A percentile compares a stretch with the other conserved stretches of the same genome.
These are phyloP conservation scores for Manis pentadactyla DNA, from an alignment of 2,797 vertebrate species.

Conservation along the genomic window DNA sequence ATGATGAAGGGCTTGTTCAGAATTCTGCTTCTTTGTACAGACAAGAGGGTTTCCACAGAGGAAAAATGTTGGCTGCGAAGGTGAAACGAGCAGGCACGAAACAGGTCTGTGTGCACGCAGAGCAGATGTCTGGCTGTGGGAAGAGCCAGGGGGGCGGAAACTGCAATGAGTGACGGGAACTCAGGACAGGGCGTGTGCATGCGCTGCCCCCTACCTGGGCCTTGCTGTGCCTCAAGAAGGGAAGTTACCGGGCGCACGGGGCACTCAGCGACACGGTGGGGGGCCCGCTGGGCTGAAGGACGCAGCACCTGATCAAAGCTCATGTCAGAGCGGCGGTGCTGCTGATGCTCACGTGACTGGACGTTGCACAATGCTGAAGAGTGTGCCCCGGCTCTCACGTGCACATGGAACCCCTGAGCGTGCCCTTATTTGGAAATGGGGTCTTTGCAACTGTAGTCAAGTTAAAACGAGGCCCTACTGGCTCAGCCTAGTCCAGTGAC, in stretches of 20 bases:
- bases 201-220: too few species aligned
- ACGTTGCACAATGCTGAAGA: too few species aligned
- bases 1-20: neutral
- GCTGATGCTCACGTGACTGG: too few species aligned
- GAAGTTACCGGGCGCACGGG: neutral
- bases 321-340: accelerated
- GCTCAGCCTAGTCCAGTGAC: neutral
- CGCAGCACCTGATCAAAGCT: neutral
- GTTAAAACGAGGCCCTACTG: neutral
- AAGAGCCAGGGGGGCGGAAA: neutral
- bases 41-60: neutral
- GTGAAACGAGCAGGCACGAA: neutral
- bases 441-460: neutral
- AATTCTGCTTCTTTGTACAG: neutral
- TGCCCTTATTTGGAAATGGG: neutral
- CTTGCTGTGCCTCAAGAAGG: neutral
- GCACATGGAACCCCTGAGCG: neutral
- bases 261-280: accelerated
- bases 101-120: neutral
- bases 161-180: accelerated
- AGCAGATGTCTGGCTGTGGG: too few species aligned
- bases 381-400: accelerated
- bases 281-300: neutral
- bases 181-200: neutral
- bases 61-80: neutral